phyloP scores from a whole-genome alignment of 1,140 invertebrate species.

The Bombus impatiens region DNA sequence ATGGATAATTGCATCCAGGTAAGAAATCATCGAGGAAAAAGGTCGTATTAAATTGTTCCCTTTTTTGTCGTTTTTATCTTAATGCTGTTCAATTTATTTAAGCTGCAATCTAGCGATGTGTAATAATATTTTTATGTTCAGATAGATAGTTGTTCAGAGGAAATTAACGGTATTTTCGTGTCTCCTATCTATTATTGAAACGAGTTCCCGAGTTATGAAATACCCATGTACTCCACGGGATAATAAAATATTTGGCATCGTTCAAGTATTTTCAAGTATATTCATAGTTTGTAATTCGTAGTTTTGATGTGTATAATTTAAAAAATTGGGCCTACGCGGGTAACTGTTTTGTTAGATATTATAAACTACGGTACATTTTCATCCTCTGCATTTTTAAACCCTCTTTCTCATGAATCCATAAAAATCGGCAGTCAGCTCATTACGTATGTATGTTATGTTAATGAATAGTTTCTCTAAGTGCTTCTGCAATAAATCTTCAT shows the following conservation, averaged over 20 bases:
- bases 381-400: too few relatives aligned
- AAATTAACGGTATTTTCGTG: not conserved
- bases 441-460: not conserved
- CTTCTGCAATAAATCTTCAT: not conserved
- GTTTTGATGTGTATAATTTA: too few relatives aligned
- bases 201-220: not conserved
- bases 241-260: too few relatives aligned
- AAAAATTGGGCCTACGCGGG: too few relatives aligned
- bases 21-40: slow-evolving; percentile 9
- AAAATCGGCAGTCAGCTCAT: not conserved
- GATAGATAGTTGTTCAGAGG: not conserved
- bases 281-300: too few relatives aligned
- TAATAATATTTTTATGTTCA: not conserved
- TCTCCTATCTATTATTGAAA: not conserved
- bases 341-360: too few relatives aligned
- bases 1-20: slow-evolving; percentile 8
- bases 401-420: not conserved
- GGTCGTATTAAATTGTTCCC: not conserved
- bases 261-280: too few relatives aligned
- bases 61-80: not conserved
- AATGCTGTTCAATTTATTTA: slow-evolving; percentile 4
- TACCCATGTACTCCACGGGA: too few relatives aligned
- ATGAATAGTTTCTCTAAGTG: not conserved
- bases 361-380: too few relatives aligned
- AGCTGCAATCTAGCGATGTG: not conserved